Conservation (phyloP, 2,113 vertebrate species). For the Zapus hudsonius region DNA sequence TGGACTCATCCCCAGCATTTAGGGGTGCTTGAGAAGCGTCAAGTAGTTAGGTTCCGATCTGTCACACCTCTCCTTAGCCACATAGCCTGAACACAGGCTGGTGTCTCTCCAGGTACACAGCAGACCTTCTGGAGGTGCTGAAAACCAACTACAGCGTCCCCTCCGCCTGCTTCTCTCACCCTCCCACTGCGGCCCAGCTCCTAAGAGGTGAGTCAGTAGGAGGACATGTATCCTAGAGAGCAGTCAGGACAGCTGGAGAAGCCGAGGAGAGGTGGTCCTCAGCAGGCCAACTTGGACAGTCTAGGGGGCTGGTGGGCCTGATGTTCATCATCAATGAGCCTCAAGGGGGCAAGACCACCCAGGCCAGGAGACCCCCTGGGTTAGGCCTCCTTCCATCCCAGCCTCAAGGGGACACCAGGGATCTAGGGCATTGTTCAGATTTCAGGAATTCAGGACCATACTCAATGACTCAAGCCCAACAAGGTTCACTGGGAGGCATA, state of each 20-base stretch:
- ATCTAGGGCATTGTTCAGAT: not conserved
- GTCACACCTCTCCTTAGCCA: no score
- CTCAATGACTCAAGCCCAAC: not conserved
- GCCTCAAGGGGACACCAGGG: not conserved
- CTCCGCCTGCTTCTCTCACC: slow-evolving; percentile 82
- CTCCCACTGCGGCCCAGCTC: slow-evolving; percentile 82
- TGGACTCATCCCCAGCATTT: not conserved
- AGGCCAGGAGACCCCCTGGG: not conserved
- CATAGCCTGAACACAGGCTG: not conserved
- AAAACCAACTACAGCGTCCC: slow-evolving; percentile 84
- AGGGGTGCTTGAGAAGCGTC: not conserved
- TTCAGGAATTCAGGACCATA: not conserved
- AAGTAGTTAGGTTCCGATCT: not conserved
- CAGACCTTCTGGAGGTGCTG: slow-evolving; percentile 80
- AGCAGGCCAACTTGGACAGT: not conserved
- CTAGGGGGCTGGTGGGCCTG: not conserved
- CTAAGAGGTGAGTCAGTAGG: slow-evolving; percentile 81
- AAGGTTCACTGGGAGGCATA: not conserved
- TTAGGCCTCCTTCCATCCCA: not conserved
- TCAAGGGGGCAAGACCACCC: not conserved
- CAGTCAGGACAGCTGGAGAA: not conserved
- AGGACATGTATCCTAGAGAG: not conserved
- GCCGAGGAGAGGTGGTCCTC: not conserved
- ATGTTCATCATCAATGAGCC: not conserved
- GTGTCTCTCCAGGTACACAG: slow-evolving; percentile 80